These are phyloP conservation scores for Cephus pulcher DNA, from an alignment of 2,888 invertebrate genomes.

Conservation along the genomic window DNA sequence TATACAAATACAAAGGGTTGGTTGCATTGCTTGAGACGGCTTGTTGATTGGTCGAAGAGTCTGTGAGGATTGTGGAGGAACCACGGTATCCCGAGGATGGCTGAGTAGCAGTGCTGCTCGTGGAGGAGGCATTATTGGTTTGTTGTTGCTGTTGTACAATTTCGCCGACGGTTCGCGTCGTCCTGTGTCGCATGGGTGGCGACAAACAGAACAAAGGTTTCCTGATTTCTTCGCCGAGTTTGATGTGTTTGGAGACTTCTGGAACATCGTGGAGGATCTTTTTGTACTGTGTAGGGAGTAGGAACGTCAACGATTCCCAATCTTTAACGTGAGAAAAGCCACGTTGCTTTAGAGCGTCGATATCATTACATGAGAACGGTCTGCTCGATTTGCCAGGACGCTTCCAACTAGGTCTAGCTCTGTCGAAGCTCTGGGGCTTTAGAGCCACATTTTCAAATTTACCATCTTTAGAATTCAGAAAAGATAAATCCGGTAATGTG, in stretches of 20 bases:
- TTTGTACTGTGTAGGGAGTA: constrained; percentile 87
- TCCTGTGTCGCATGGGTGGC: constrained; percentile 68
- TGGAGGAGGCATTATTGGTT: constrained; percentile 72
- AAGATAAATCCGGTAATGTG: constrained; percentile 88
- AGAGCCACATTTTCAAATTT: constrained; percentile 77
- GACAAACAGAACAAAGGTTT: constrained; percentile 72
- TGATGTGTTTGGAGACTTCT: constrained; percentile 77
- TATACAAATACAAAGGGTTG: constrained; percentile 84
- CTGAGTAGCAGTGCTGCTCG: constrained; percentile 81
- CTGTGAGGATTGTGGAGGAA: constrained; percentile 84
- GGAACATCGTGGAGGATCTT: constrained; percentile 84
- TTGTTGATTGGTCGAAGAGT: constrained; percentile 79
- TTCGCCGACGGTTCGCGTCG: constrained; percentile 71
- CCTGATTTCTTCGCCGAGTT: constrained; percentile 69
- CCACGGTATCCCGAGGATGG: constrained; percentile 89
- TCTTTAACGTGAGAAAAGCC: constrained; percentile 89
- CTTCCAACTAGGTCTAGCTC: constrained; percentile 65
- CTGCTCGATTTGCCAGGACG: constrained; percentile 65
- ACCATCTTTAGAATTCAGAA: constrained; percentile 69
- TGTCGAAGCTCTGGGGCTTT: constrained; percentile 75
- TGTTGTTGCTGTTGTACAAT: constrained; percentile 67
- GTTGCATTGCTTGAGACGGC: constrained; percentile 69
- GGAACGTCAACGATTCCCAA: constrained; percentile 92
- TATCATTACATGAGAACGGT: constrained; percentile 85
- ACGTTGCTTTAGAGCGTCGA: constrained; percentile 83